A percentile compares a stretch with the other conserved stretches of the same genome.
phyloP scores from a whole-genome alignment of 2,797 vertebrate species.

The Yasuhikotakia modesta region DNA sequence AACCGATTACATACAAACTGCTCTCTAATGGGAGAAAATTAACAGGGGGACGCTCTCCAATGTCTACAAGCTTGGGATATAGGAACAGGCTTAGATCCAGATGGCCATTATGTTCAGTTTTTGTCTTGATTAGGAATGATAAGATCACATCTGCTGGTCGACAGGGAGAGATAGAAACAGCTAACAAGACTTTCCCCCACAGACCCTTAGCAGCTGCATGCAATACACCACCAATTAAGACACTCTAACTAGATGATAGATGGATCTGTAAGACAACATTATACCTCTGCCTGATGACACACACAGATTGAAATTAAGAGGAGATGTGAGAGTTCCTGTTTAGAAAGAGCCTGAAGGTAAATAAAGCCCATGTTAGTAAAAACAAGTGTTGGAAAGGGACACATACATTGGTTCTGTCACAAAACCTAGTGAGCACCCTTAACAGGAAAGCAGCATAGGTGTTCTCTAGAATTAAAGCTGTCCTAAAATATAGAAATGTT shows the following conservation, averaged over 20 bases:
- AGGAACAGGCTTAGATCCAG: conserved; percentile 33
- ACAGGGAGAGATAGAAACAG: conserved; percentile 7
- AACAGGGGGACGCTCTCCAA: neutral
- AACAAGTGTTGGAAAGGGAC: too few species aligned
- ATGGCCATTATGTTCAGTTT: conserved; percentile 31
- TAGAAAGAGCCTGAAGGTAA: neutral
- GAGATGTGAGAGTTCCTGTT: neutral
- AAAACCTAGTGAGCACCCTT: too few species aligned
- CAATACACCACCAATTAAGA: conserved; percentile 41
- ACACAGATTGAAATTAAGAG: neutral
- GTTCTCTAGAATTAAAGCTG: too few species aligned
- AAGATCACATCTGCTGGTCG: conserved; percentile 48
- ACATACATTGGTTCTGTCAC: neutral
- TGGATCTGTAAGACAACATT: conserved; percentile 15
- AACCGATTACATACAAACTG: conserved; percentile 8
- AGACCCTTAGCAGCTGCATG: conserved; percentile 32
- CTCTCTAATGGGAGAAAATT: conserved; percentile 22
- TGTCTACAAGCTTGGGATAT: neutral
- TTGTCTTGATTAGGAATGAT: conserved; percentile 39
- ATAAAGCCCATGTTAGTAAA: neutral
- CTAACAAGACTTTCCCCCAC: conserved; percentile 25
- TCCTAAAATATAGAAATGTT: too few species aligned
- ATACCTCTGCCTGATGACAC: neutral
- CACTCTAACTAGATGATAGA: conserved; percentile 14
- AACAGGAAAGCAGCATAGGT: too few species aligned